These are phyloP conservation scores for Halcyon senegalensis DNA, from an alignment of 2,113 vertebrate species.

Conservation along the genomic window DNA sequence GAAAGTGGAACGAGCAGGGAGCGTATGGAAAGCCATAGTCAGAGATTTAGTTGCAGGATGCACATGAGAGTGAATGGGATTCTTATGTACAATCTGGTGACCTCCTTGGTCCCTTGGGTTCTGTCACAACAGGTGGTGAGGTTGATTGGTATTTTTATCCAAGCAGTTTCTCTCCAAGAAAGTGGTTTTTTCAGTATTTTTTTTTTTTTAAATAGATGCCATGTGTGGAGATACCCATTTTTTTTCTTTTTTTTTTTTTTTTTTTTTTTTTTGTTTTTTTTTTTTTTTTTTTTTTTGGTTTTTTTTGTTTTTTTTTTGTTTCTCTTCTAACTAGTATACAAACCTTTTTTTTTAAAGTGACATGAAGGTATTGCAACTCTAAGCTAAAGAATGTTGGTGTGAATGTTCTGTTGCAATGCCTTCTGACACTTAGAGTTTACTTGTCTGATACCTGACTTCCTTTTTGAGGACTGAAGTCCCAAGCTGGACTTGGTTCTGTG, in stretches of 20 bases:
- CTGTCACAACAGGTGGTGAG: neutral
- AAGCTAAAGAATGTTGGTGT: rapidly evolving
- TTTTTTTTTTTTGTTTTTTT: neutral
- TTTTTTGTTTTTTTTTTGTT: no score
- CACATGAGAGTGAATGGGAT: neutral
- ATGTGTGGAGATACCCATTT: neutral
- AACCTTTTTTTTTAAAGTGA: neutral
- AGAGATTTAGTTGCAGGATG: rapidly evolving
- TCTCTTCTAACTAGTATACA: neutral
- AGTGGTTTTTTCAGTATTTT: neutral
- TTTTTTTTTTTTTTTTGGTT: neutral
- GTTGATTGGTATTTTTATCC: neutral
- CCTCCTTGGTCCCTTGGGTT: neutral
- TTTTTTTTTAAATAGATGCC: neutral
- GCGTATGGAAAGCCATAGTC: rapidly evolving
- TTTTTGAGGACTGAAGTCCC: neutral
- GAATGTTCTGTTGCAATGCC: neutral
- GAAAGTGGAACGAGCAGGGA: neutral
- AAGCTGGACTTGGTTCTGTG: neutral
- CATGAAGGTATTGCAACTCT: neutral
- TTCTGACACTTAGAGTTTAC: neutral
- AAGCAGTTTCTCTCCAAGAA: neutral
- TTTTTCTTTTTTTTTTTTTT: no score
- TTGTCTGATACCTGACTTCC: neutral
- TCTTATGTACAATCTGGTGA: rapidly evolving